A percentile compares a stretch with the other conserved stretches of the same genome.
Conservation (phyloP, 2,888 invertebrate species). For the Micoletzkya japonica region DNA sequence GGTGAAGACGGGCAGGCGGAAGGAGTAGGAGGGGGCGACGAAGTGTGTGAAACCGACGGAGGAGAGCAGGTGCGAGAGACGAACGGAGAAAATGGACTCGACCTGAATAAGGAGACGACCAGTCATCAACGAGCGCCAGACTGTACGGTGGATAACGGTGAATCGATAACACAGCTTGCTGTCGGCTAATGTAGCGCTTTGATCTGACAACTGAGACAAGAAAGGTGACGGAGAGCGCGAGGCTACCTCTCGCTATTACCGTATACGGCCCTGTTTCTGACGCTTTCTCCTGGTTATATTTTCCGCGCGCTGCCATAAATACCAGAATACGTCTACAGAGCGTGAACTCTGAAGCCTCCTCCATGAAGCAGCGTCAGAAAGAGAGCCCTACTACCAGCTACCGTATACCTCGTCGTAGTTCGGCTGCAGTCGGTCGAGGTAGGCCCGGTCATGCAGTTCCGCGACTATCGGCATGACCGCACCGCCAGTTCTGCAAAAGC, state of each 20-base stretch:
- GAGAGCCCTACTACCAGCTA: too few relatives aligned
- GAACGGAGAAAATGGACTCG: constrained; percentile 42
- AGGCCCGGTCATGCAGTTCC: background rate
- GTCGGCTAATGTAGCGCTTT: too few relatives aligned
- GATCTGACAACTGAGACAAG: too few relatives aligned
- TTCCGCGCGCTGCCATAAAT: too few relatives aligned
- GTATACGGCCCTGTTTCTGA: too few relatives aligned
- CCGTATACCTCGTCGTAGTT: constrained; percentile 19
- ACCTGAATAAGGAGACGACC: constrained; percentile 33
- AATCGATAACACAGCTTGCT: background rate
- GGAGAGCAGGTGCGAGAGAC: constrained; percentile 39
- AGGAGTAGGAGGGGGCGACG: constrained; percentile 34
- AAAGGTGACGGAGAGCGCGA: too few relatives aligned
- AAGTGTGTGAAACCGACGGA: constrained; percentile 43
- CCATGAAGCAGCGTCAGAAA: too few relatives aligned
- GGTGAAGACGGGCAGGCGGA: constrained; percentile 42
- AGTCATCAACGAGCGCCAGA: background rate
- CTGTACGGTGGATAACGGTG: background rate
- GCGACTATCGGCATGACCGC: constrained; percentile 17
- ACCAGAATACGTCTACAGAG: too few relatives aligned
- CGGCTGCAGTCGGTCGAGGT: background rate
- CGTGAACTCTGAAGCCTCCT: too few relatives aligned
- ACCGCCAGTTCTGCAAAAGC: background rate
- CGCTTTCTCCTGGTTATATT: too few relatives aligned
- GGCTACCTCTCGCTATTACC: too few relatives aligned